phyloP scores from a whole-genome alignment of 2,113 vertebrate species.

The Tyto alba region DNA sequence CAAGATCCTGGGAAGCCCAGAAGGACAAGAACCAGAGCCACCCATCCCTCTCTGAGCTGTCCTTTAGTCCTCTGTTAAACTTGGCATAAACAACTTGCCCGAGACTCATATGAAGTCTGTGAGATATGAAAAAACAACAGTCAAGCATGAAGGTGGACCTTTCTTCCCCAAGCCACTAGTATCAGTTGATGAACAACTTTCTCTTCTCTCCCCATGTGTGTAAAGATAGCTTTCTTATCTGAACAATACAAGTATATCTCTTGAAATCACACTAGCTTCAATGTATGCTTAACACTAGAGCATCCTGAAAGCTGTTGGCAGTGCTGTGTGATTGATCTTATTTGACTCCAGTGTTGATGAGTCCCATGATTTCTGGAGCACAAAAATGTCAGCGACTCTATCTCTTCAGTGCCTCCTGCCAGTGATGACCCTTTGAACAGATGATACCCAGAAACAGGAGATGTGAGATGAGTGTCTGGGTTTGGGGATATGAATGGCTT shows the following conservation, averaged over 20 bases:
- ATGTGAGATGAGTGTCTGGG: background rate
- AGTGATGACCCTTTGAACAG: background rate
- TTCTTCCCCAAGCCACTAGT: background rate
- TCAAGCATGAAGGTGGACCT: background rate
- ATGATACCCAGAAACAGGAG: background rate
- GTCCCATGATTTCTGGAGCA: background rate
- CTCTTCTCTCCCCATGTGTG: background rate
- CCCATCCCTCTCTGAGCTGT: background rate
- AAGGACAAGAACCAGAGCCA: background rate
- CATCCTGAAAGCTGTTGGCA: background rate
- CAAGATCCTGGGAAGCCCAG: background rate
- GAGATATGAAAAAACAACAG: background rate
- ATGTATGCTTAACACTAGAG: background rate
- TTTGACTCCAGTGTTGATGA: background rate
- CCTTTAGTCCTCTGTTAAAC: background rate
- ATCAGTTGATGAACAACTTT: background rate
- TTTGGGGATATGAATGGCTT: background rate
- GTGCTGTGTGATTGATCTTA: background rate
- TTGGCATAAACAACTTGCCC: background rate
- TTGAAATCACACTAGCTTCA: background rate
- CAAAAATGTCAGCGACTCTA: slow-evolving; percentile 2
- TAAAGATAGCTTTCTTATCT: background rate
- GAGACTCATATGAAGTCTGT: background rate
- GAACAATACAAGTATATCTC: background rate
- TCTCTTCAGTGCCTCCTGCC: background rate